Base-by-base conservation (phyloP, 2,797 vertebrate genomes). In the Epinephelus awoara region DNA sequence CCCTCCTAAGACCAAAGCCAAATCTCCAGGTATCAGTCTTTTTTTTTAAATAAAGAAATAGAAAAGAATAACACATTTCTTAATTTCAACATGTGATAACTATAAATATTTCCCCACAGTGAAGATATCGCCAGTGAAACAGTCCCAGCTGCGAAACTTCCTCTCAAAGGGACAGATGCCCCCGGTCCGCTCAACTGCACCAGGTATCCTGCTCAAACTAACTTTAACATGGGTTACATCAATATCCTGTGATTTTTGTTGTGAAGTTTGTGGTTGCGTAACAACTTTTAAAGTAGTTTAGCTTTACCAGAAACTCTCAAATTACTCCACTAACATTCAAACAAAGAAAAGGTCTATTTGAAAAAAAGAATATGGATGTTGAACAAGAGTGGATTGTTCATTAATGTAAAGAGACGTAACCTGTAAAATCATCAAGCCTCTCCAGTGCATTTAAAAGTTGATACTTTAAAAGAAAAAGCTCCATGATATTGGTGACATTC, bases 91-190 rank as follows among this genome's bases (percentile, higher is more conserved):
- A 59, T 51, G 17, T 62, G 46, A 7, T 79, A 47, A 75, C 17
- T 17, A 0, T 14, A 0, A 2, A 47, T 78, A 1, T 84, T 34
- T 77, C 14, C 77, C 2, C 93, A 42, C 91, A 95, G 96, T 95
- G 77, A 99, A 98, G 85, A 92, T 99, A 82, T 97, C 98, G 3
- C 94, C 96, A 0, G 94, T 94, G 72, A 99, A 99, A 83, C 97
- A 97, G 84, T 92, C 96, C 55, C 98, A 98, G 78, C 87, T 99
- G 83, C 96, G 98, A 77, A 99, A 97, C 92, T 99, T 99, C 83
- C 95, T 99, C 27, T 96, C 97, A 27, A 99, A 98, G 93, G 96
- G 98, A 46, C 97, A 98, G 87, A 97, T 96, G 77, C 97, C 97
- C 4, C 97, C 97, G 1, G 89, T 99, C 51, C 95, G 96, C 57